Percentiles rank a stretch among this genome's conserved stretches.
These are phyloP conservation scores for Calameuta pallipes DNA, from an alignment of 2,888 invertebrate species.

Conservation along the genomic window DNA sequence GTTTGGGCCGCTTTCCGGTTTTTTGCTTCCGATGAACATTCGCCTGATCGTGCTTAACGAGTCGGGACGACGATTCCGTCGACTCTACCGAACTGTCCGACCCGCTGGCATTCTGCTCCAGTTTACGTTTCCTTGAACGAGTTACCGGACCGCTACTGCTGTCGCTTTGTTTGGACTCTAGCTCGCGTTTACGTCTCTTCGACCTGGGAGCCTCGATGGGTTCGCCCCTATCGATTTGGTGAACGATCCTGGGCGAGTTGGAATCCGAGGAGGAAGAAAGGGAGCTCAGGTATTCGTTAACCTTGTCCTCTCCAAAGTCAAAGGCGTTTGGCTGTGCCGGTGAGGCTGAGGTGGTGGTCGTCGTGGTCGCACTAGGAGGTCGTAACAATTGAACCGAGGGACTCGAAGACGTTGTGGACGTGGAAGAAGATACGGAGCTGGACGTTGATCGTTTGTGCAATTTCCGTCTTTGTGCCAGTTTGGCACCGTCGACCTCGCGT, in stretches of 20 bases:
- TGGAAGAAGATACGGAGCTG: constrained; percentile 64
- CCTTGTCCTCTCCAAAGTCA: constrained; percentile 67
- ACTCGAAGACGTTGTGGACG: constrained; percentile 61
- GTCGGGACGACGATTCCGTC: constrained; percentile 26
- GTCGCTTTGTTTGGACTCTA: background rate
- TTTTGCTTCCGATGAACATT: constrained; percentile 53
- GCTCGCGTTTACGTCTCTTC: constrained; percentile 43
- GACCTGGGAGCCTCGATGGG: constrained; percentile 24
- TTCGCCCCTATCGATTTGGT: constrained; percentile 15
- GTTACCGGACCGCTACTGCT: constrained; percentile 53
- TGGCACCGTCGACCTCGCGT: constrained; percentile 78
- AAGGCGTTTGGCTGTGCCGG: constrained; percentile 62
- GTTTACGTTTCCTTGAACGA: constrained; percentile 57
- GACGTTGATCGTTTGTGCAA: constrained; percentile 71
- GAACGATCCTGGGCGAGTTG: constrained; percentile 44
- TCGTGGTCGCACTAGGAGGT: constrained; percentile 43
- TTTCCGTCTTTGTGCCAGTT: constrained; percentile 76
- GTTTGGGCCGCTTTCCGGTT: constrained; percentile 52
- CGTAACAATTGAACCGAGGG: constrained; percentile 44
- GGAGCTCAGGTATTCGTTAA: constrained; percentile 68
- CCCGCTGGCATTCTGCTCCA: constrained; percentile 39
- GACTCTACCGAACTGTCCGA: constrained; percentile 41
- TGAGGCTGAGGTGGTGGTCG: constrained; percentile 44
- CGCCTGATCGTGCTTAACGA: constrained; percentile 34
- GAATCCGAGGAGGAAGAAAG: constrained; percentile 66